Evolutionary conservation across 2,113 vertebrate species (phyloP).

Genomic region (Emydura subglobosa): DNA sequence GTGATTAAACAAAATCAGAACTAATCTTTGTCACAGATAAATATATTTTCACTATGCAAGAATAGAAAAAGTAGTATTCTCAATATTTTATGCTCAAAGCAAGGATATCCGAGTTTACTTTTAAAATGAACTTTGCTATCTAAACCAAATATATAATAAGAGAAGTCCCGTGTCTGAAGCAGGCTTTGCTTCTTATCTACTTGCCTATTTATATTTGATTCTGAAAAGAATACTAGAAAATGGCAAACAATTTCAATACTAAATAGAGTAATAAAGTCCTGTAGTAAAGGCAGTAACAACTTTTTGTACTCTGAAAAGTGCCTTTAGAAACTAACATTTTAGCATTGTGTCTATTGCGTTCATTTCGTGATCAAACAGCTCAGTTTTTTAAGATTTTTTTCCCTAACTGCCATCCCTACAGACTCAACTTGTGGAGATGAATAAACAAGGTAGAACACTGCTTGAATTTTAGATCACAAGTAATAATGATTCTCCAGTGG

Average conservation of each 20-base stretch:
- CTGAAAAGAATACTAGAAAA: background rate
- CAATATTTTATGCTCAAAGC: background rate
- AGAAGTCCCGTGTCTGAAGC: background rate
- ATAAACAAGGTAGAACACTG: too few relatives aligned
- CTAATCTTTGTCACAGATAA: background rate
- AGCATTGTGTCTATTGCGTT: conserved; percentile 26
- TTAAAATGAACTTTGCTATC: background rate
- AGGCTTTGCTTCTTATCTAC: background rate
- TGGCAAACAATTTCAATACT: background rate
- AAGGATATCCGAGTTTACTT: background rate
- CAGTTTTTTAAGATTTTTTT: conserved; percentile 19
- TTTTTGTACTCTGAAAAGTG: conserved; percentile 24
- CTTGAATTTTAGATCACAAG: background rate
- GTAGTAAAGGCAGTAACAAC: background rate
- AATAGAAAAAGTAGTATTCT: background rate
- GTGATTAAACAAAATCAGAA: background rate
- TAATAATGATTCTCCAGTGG: background rate
- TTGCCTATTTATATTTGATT: background rate
- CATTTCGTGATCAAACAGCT: conserved; percentile 30
- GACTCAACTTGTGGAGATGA: background rate
- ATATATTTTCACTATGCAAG: background rate
- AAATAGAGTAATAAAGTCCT: conserved; percentile 5
- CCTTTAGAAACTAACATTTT: conserved; percentile 45
- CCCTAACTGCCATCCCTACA: background rate
- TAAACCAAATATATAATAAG: conserved; percentile 27